These are phyloP conservation scores for Sinocyclocheilus grahami DNA, from an alignment of 2,113 vertebrate species.

Conservation along the genomic window DNA sequence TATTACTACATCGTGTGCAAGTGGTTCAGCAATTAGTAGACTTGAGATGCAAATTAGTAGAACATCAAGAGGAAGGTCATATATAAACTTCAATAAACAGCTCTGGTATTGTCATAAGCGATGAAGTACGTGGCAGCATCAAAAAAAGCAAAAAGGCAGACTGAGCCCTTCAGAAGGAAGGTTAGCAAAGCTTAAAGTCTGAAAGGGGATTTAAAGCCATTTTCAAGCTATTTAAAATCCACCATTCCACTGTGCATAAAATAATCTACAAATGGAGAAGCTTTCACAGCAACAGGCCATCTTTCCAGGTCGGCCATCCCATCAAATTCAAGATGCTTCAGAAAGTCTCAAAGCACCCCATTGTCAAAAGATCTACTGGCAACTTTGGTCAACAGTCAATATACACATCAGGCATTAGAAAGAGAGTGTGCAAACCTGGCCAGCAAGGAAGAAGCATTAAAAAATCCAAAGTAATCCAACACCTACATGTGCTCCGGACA, in stretches of 20 bases:
- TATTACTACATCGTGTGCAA: too few species aligned
- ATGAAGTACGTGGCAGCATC: not conserved
- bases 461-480: not conserved
- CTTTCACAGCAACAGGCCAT: not conserved
- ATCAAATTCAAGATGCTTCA: not conserved
- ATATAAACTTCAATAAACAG: not conserved
- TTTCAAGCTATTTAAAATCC: not conserved
- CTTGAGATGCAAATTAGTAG: not conserved
- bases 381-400: not conserved
- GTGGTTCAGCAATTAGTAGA: too few species aligned
- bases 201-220: constrained; percentile 7
- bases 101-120: not conserved
- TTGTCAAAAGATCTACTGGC: not conserved
- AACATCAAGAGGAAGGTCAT: not conserved
- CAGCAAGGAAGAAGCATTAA: not conserved
- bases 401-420: not conserved
- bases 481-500: constrained; percentile 12
- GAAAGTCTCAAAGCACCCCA: not conserved
- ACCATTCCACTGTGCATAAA: not conserved
- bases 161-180: not conserved
- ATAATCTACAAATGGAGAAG: not conserved
- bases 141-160: not conserved
- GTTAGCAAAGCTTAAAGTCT: not conserved
- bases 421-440: not conserved
- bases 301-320: not conserved